A percentile compares a stretch with the other conserved stretches of the same genome.
Conservation (phyloP, 2,888 invertebrate genomes). For the Epiperipatus broadwayi region DNA sequence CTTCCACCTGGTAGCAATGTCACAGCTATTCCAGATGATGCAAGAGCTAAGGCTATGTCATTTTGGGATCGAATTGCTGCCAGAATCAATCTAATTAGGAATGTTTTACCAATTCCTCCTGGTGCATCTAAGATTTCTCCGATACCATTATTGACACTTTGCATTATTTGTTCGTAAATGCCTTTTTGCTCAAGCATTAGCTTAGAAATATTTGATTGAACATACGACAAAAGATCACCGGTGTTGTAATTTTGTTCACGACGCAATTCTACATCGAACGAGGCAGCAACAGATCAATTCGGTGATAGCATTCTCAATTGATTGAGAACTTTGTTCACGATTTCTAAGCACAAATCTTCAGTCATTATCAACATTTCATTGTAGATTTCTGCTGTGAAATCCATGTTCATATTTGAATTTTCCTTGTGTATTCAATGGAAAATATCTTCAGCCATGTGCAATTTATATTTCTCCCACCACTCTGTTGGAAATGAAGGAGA, state of each 20-base stretch:
- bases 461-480: conserved; percentile 20
- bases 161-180: conserved; percentile 13
- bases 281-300: too few relatives aligned
- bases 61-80: conserved; percentile 23
- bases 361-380: too few relatives aligned
- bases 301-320: too few relatives aligned
- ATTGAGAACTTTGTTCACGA: too few relatives aligned
- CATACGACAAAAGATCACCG: too few relatives aligned
- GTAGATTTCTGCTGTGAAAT: too few relatives aligned
- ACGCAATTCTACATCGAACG: too few relatives aligned
- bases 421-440: conserved; percentile 6
- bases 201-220: too few relatives aligned
- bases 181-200: conserved; percentile 9
- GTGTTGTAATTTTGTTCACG: too few relatives aligned
- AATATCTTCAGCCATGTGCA: conserved; percentile 20
- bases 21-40: conserved; percentile 31
- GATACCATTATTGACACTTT: conserved; percentile 8
- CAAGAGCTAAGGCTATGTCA: conserved; percentile 25
- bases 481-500: conserved; percentile 18
- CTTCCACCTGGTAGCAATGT: conserved; percentile 28
- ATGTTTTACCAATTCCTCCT: conserved; percentile 30
- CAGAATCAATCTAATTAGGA: conserved; percentile 25
- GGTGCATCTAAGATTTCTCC: conserved; percentile 23
- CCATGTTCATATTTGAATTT: too few relatives aligned
- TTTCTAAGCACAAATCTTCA: too few relatives aligned